Conservation (phyloP, 1,140 invertebrate genomes). For the Lasioglossum albipes region DNA sequence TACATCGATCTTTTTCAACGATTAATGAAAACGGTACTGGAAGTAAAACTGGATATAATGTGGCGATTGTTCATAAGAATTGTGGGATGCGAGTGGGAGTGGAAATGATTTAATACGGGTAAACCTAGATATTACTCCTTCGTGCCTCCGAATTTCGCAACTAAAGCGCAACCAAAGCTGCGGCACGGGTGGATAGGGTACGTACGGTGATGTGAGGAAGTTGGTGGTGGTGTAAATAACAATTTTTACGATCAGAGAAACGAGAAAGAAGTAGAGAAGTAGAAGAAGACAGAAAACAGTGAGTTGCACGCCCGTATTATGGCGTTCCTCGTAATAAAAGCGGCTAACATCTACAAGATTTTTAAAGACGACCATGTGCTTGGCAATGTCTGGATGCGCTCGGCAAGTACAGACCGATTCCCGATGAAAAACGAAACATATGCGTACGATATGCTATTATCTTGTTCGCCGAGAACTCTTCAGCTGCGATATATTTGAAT, state of each 20-base stretch:
- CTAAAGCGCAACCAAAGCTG: slow-evolving; percentile 76
- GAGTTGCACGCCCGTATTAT: slow-evolving; percentile 51
- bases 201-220: neutral
- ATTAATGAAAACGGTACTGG: slow-evolving; percentile 27
- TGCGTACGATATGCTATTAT: neutral
- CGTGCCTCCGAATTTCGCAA: slow-evolving; percentile 72
- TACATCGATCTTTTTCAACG: slow-evolving; percentile 52
- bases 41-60: slow-evolving; percentile 32
- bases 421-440: neutral
- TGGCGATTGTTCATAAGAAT: slow-evolving; percentile 62
- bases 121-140: slow-evolving; percentile 50
- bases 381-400: slow-evolving; percentile 58
- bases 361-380: slow-evolving; percentile 71
- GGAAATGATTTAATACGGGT: slow-evolving; percentile 30
- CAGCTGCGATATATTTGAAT: neutral
- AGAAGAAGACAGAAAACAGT: slow-evolving; percentile 2
- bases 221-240: slow-evolving; percentile 6
- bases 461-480: neutral
- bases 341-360: slow-evolving; percentile 74
- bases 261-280: slow-evolving; percentile 17
- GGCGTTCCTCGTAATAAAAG: slow-evolving; percentile 71
- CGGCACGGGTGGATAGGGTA: slow-evolving; percentile 52
- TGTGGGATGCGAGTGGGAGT: slow-evolving; percentile 7
- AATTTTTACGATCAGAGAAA: slow-evolving; percentile 30
- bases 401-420: slow-evolving; percentile 17